phyloP scores from a whole-genome alignment of 2,113 vertebrate genomes.

The Neopipo cinnamomea region DNA sequence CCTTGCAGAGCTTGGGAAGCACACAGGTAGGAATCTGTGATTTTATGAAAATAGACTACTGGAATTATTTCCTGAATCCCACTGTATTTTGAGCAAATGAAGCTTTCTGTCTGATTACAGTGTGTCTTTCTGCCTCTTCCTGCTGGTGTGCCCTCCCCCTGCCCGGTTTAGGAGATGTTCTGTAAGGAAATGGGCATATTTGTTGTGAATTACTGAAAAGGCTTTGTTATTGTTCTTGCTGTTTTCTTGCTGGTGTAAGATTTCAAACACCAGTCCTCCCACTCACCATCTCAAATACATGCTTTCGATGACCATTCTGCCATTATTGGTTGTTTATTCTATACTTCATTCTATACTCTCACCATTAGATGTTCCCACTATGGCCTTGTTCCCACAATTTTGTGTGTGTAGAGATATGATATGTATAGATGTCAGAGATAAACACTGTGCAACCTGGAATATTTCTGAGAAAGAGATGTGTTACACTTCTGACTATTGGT shows the following conservation, averaged over 20 bases:
- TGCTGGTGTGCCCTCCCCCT: too few relatives aligned
- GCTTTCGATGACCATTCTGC: background rate
- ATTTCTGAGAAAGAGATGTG: background rate
- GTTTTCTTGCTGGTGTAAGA: background rate
- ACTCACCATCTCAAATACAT: background rate
- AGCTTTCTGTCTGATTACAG: background rate
- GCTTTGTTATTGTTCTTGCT: background rate
- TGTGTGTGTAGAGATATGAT: too few relatives aligned
- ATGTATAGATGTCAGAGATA: background rate
- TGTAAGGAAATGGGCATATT: background rate
- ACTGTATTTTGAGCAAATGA: background rate
- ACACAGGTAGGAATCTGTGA: conserved; percentile 77
- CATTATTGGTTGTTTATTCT: background rate
- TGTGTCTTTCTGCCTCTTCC: background rate
- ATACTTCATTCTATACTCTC: background rate
- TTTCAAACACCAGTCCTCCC: background rate
- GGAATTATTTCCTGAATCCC: background rate
- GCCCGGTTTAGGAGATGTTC: background rate
- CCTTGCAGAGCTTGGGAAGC: conserved; percentile 88
- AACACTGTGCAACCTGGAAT: background rate
- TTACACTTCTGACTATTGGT: background rate
- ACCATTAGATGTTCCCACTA: background rate
- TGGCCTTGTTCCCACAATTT: background rate
- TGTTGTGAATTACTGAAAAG: background rate
- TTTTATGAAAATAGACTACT: background rate